A percentile compares a stretch with the other conserved stretches of the same genome.
phyloP scores from a whole-genome alignment of 2,113 vertebrate genomes.

The Loxodonta africana region DNA sequence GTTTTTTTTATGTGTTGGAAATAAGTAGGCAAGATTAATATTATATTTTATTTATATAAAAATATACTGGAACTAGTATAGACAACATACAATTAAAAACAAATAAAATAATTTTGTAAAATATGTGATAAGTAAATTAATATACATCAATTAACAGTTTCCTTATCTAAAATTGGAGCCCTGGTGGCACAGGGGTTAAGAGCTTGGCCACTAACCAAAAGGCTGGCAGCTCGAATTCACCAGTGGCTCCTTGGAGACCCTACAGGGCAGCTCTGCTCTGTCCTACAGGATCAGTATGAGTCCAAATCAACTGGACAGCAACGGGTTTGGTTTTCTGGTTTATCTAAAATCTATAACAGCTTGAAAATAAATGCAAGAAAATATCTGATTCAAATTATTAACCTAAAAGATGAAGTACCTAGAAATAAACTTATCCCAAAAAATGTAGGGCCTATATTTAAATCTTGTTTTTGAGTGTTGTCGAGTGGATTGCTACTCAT shows the following conservation, averaged over 20 bases:
- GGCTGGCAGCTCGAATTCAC: no score
- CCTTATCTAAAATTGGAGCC: neutral
- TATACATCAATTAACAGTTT: neutral
- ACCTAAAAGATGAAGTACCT: neutral
- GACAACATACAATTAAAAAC: neutral
- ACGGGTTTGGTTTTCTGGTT: no score
- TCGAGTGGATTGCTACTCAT: no score
- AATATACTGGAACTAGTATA: neutral
- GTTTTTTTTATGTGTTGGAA: neutral
- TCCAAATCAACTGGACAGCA: no score
- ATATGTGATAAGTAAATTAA: neutral
- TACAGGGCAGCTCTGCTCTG: no score
- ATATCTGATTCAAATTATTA: neutral
- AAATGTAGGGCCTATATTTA: neutral
- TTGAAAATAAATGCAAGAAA: neutral
- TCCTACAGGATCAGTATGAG: no score
- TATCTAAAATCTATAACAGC: no score
- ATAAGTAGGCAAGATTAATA: neutral
- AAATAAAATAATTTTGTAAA: neutral
- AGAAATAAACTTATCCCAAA: neutral
- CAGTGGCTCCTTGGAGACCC: no score
- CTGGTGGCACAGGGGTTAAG: no score
- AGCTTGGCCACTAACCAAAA: no score
- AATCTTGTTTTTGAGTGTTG: neutral
- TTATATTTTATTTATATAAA: neutral